Evolutionary conservation across 1,140 invertebrate species (phyloP), one percentile per base, ranked within the genome.

Genomic region (Sycophila sp.): DNA sequence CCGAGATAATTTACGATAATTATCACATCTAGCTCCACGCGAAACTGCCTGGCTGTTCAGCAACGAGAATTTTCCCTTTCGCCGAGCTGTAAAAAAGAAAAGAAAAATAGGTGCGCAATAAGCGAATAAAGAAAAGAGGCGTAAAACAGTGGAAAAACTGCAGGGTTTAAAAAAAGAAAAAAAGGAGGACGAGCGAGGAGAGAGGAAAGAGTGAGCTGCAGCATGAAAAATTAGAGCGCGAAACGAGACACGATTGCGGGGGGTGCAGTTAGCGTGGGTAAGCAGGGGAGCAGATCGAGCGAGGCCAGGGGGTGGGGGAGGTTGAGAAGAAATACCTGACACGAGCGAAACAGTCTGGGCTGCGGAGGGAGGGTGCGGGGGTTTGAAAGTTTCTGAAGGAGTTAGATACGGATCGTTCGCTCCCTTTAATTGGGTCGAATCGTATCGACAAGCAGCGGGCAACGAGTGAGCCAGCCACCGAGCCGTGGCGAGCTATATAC

Each of bases 361-460:
- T n/a, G 26, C 28, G 4, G 30, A 7, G 1, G 28, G 13, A 13
- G 13, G 13, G 26, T 34, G 30, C 19, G 15, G 1, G 38, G 19
- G 56, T n/a, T n/a, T 34, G n/a, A 59, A 55, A 55, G 30, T 55
- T 55, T 55, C 51, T 17, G 11, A 40, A 38, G 56, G 36, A 40
- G 30, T 55, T 55, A 34, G 51, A 40, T 59, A 40, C 24, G 40
- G 38, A 60, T 60, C 58, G 60, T 34, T 64, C 45, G 60, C 42
- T 28, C 13, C 17, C 28, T 64, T 49, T 64, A 64, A 64, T 64
- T 64, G 60, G 60, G 60, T 64, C 60, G 60, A 64, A 60, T 60
- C 22, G 58, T 64, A 64, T 64, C 60, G 60, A 64, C 60, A 64
- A 51, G 26, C 42, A n/a, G n/a, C n/a, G 15, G 11, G 15, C 38